Conservation (phyloP, 2,888 invertebrate genomes). For the Phaonia tiefii region DNA sequence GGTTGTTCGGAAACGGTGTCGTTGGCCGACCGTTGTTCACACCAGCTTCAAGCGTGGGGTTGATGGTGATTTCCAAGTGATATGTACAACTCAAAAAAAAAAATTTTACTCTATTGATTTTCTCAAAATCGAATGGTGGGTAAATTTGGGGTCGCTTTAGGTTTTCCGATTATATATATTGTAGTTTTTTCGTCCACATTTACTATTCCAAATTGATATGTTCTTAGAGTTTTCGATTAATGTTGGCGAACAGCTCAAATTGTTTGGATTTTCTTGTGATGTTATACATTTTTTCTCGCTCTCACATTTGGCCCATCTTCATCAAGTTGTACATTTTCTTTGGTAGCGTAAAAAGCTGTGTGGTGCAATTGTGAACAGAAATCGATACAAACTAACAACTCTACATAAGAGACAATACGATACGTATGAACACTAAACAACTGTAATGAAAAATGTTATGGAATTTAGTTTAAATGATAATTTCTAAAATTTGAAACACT, state of each 20-base stretch:
- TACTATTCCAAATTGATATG: constrained; percentile 17
- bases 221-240: constrained; percentile 21
- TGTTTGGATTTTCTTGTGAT: constrained; percentile 39
- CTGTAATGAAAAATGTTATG: background rate
- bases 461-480: background rate
- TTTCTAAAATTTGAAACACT: background rate
- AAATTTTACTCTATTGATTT: background rate
- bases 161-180: background rate
- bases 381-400: constrained; percentile 65
- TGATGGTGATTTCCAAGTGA: too few relatives aligned
- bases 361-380: constrained; percentile 53
- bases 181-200: background rate
- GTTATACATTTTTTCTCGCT: constrained; percentile 58
- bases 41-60: background rate
- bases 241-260: constrained; percentile 38
- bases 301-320: constrained; percentile 52
- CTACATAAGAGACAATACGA: constrained; percentile 45
- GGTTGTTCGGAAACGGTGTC: constrained; percentile 48
- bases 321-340: constrained; percentile 41
- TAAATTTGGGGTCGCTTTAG: constrained; percentile 2
- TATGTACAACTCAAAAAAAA: background rate
- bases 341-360: constrained; percentile 48
- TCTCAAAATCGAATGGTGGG: background rate
- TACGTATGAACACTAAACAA: constrained; percentile 19
- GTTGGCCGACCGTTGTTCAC: constrained; percentile 35